Evolutionary conservation across 2,797 vertebrate genomes (phyloP), one percentile per base, ranked within the genome.

Genomic region (Merluccius polli): DNA sequence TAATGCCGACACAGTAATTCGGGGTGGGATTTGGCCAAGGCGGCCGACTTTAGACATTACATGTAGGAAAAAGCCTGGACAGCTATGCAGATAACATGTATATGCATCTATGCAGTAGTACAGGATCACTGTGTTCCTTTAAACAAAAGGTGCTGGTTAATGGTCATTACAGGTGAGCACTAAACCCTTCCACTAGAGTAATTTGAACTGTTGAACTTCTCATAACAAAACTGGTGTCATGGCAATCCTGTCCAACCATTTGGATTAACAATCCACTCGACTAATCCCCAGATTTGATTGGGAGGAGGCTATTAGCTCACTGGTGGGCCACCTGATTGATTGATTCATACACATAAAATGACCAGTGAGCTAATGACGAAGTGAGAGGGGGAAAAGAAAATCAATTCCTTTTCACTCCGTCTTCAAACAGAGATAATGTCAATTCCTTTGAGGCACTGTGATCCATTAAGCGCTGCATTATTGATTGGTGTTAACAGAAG

Each of bases 391-490:
- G n/a, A 75, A 80, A 82, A 85, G 77, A 73, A 16, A 41, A 87
- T 44, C 41, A 44, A 44, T 44, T 44, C 41, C 41, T 18, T 44
- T 15, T 48, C 16, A 16, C 76, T 76, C 82, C 81, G 81, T 82
- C 82, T 87, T 89, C 87, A 86, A 85, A 84, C 75, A 63, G 86
- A 87, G 83, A 89, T 88, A 85, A 89, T 84, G 82, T 84, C 83
- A 85, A 90, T 91, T 89, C 86, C 89, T 89, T 79, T 88, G 82
- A 86, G 89, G 84, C 68, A 72, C 89, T 92, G 86, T 91, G 90
- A 93, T 92, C 89, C 85, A 92, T 92, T 91, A 92, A 90, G 89
- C 74, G 59, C 79, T 87, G 85, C 85, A 90, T 92, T 93, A 94
- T 93, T 93, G 92, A 94, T 90, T 89, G 84, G 89, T 83, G 90